Conservation (phyloP, 2,113 vertebrate genomes). For the Rattus norvegicus region GRCr8 NC_086024.1:137105001-137105500, state of each 20-base stretch:
- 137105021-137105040: not conserved
- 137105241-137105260: no score
- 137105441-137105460: not conserved
- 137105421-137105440: not conserved
- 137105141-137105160: not conserved
- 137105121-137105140: not conserved
- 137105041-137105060: not conserved
- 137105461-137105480: not conserved
- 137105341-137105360: not conserved
- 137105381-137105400: not conserved
- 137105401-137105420: not conserved
- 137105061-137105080: not conserved
- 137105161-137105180: no score
- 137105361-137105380: not conserved
- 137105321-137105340: not conserved
- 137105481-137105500: not conserved
- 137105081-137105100: not conserved
- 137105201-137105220: accelerated
- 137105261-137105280: not conserved
- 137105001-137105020: not conserved
- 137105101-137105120: not conserved
- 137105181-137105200: accelerated
- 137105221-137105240: not conserved
- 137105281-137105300: not conserved
- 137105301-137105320: not conserved